These are phyloP conservation scores for Lordiphosa collinella DNA, from an alignment of 1,140 invertebrate species.

Conservation along the genomic window DNA sequence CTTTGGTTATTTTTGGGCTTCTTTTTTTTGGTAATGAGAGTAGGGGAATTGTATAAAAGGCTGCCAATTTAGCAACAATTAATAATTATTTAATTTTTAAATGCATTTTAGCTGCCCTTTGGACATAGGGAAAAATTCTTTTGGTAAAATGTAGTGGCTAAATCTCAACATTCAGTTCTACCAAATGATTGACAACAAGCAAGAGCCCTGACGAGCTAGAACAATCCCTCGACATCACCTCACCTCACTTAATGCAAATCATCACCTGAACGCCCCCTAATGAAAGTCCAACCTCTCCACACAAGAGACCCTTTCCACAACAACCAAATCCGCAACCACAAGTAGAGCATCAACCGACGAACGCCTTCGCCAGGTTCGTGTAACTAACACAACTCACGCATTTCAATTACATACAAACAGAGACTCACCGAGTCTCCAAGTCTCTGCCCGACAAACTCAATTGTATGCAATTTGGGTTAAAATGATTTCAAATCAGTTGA, in stretches of 20 bases:
- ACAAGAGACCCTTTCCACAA: too few relatives aligned
- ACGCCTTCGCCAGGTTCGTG: conserved; percentile 8
- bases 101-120: too few relatives aligned
- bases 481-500: conserved; percentile 71
- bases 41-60: too few relatives aligned
- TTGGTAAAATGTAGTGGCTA: too few relatives aligned
- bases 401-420: conserved; percentile 40
- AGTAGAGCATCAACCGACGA: background rate
- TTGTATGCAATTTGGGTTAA: conserved; percentile 71
- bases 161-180: too few relatives aligned
- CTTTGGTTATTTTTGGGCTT: conserved; percentile 1
- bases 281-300: background rate
- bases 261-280: background rate
- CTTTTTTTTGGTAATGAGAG: too few relatives aligned
- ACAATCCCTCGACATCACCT: conserved; percentile 9
- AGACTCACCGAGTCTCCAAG: conserved; percentile 4
- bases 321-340: background rate
- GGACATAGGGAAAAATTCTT: too few relatives aligned
- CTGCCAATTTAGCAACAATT: too few relatives aligned
- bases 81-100: too few relatives aligned
- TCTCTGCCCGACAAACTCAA: conserved; percentile 51
- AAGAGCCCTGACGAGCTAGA: background rate
- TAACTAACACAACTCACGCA: conserved; percentile 22
- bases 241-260: background rate
- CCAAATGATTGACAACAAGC: background rate